Conservation (phyloP, 92 coral and sea anemone genomes). For the Epizoanthus scotinus region DNA sequence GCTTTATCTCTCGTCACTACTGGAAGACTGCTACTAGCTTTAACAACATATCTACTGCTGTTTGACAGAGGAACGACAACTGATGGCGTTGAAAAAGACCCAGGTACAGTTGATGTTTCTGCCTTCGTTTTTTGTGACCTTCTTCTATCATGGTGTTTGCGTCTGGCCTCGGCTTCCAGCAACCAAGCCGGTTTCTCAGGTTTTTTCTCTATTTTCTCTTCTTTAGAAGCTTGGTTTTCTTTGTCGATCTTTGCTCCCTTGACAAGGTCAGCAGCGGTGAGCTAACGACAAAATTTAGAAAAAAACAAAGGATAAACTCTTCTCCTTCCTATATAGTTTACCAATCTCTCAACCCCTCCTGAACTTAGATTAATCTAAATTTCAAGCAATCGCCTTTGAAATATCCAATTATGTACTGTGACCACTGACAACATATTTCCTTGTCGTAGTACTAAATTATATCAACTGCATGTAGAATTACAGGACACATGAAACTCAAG, state of each 20-base stretch:
- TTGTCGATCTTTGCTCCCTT: slow-evolving; percentile 83
- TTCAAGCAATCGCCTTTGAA: too few species aligned
- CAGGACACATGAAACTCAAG: too few species aligned
- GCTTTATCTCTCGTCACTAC: not conserved
- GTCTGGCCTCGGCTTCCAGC: slow-evolving; percentile 87
- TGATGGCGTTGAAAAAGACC: not conserved
- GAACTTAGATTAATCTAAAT: not conserved
- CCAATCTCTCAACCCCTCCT: not conserved
- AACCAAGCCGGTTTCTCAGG: slow-evolving; percentile 96
- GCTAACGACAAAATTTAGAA: slow-evolving; percentile 1
- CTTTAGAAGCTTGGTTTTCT: slow-evolving; percentile 78
- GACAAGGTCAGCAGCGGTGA: slow-evolving; percentile 80
- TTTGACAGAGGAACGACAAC: not conserved
- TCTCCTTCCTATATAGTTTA: not conserved
- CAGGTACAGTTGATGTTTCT: slow-evolving; percentile 22
- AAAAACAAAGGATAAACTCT: not conserved
- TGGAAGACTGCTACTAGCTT: slow-evolving; percentile 14
- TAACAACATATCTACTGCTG: not conserved
- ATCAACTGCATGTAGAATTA: too few species aligned
- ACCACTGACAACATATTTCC: too few species aligned
- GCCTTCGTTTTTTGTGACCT: slow-evolving; percentile 60
- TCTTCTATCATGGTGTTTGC: slow-evolving; percentile 78
- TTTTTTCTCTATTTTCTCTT: slow-evolving; percentile 77
- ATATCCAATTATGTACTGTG: too few species aligned
- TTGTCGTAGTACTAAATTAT: too few species aligned